A percentile compares a stretch with the other conserved stretches of the same genome.
Conservation (phyloP, 2,113 vertebrate genomes). For the Hemichromis elongatus region DNA sequence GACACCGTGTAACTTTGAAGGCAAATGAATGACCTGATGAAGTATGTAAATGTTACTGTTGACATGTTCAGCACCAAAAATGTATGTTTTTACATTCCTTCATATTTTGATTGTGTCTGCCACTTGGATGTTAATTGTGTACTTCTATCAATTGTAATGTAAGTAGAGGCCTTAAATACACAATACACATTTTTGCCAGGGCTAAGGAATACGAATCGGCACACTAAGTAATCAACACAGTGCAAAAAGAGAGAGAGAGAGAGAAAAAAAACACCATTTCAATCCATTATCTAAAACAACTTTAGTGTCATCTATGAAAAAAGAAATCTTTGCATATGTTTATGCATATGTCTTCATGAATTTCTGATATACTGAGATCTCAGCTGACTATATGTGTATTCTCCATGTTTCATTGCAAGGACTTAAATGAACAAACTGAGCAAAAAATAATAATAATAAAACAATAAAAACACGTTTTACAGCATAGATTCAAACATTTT, state of each 20-base stretch:
- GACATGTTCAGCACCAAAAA: slow-evolving; percentile 27
- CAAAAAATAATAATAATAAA: not conserved
- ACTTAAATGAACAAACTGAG: slow-evolving; percentile 5
- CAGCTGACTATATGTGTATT: not conserved
- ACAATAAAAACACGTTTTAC: not conserved
- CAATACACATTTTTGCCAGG: slow-evolving; percentile 43
- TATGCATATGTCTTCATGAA: too few species aligned
- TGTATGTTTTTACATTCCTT: not conserved
- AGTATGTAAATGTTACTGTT: not conserved
- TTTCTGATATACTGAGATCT: slow-evolving; percentile 21
- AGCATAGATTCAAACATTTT: not conserved
- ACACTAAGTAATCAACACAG: slow-evolving; percentile 6
- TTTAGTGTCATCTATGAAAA: not conserved
- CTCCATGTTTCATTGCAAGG: not conserved
- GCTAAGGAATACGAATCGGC: slow-evolving; percentile 51
- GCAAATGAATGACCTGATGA: not conserved
- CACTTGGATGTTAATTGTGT: slow-evolving; percentile 26
- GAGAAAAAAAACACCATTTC: slow-evolving; percentile 33
- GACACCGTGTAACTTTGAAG: not conserved
- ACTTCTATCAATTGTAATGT: slow-evolving; percentile 52
- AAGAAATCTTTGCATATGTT: not conserved
- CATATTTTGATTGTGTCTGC: slow-evolving; percentile 20
- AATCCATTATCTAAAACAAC: slow-evolving; percentile 3
- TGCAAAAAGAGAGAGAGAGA: slow-evolving; percentile 45
- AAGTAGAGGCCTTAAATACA: slow-evolving; percentile 68